Conservation (phyloP, 2,797 vertebrate species). For the Nyctibius grandis region DNA sequence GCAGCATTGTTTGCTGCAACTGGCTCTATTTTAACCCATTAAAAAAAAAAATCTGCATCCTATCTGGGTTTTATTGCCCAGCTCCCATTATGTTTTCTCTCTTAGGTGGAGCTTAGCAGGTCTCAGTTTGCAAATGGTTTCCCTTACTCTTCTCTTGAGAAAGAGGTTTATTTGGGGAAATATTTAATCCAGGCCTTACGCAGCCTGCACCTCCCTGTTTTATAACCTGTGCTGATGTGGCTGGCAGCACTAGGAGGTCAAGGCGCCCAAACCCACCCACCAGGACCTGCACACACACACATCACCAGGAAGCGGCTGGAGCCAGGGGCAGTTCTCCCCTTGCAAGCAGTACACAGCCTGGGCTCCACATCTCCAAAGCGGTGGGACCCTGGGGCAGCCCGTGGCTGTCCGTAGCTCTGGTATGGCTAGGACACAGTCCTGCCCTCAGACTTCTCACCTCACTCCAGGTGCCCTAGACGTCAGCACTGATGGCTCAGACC, state of each 20-base stretch:
- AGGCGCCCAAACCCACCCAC: neutral
- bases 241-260: fast-evolving
- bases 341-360: neutral
- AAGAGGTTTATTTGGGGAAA: neutral
- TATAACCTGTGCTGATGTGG: neutral
- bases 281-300: no score
- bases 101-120: neutral
- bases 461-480: neutral
- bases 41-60: neutral
- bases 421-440: no score
- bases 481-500: fast-evolving
- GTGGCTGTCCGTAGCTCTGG: neutral
- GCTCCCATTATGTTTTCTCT: neutral
- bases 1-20: neutral
- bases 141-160: neutral
- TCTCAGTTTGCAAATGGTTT: neutral
- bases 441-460: neutral
- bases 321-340: neutral
- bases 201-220: neutral
- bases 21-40: constrained; percentile 13
- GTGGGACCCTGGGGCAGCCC: neutral
- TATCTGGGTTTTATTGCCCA: neutral
- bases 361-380: neutral
- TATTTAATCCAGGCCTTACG: neutral
- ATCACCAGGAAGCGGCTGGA: neutral